A percentile compares a stretch with the other conserved stretches of the same genome.
Conservation (phyloP, 2,888 invertebrate genomes). For the Masnerella sp. region DNA sequence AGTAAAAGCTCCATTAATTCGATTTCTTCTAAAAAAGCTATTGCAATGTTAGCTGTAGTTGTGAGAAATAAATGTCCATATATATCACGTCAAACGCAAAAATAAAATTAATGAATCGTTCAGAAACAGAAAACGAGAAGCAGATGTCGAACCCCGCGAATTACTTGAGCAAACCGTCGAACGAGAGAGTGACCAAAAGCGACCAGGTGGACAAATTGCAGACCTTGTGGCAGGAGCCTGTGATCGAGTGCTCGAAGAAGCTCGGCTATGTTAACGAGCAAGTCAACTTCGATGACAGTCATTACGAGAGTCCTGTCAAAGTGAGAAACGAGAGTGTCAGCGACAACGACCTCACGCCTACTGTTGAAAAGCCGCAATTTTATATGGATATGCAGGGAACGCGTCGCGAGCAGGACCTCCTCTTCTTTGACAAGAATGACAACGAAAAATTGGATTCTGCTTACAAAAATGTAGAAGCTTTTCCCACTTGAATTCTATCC, state of each 20-base stretch:
- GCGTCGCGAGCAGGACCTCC: slow-evolving; percentile 67
- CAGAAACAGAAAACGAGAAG: slow-evolving; percentile 39
- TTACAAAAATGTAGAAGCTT: slow-evolving; percentile 40
- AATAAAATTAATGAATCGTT: too few species aligned
- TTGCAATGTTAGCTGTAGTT: too few species aligned
- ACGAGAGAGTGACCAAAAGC: slow-evolving; percentile 71
- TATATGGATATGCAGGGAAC: slow-evolving; percentile 75
- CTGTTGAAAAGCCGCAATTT: slow-evolving; percentile 69
- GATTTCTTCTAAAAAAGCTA: too few species aligned
- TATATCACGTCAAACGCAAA: too few species aligned
- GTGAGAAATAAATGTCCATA: too few species aligned
- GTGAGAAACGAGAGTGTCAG: slow-evolving; percentile 69
- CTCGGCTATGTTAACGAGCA: slow-evolving; percentile 71
- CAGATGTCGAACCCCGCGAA: slow-evolving; percentile 71
- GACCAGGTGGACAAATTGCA: slow-evolving; percentile 74
- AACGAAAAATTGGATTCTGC: slow-evolving; percentile 14
- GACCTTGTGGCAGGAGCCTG: slow-evolving; percentile 72
- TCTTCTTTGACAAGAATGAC: slow-evolving; percentile 65
- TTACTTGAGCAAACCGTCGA: slow-evolving; percentile 71
- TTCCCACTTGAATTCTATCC: slow-evolving; percentile 30
- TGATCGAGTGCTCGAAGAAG: slow-evolving; percentile 64
- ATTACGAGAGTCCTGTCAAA: slow-evolving; percentile 74
- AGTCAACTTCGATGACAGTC: slow-evolving; percentile 63
- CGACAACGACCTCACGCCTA: slow-evolving; percentile 70
- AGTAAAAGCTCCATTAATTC: too few species aligned